These are phyloP conservation scores for Micrasema longulum DNA, from an alignment of 1,140 invertebrate genomes.

Conservation along the genomic window DNA sequence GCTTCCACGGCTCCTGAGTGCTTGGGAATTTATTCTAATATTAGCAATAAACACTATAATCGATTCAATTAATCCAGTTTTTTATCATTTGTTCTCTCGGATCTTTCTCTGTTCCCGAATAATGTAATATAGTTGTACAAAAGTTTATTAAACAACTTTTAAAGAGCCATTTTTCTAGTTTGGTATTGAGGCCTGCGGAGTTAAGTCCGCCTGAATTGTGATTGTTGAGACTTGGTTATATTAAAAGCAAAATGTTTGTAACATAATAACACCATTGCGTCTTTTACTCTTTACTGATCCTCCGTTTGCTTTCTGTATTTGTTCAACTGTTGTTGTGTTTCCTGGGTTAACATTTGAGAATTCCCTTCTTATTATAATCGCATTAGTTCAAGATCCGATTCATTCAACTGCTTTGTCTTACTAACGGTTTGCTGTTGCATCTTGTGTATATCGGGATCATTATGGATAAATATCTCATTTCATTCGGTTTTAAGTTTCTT, in stretches of 20 bases:
- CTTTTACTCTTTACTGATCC: conserved; percentile 27
- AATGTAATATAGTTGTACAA: conserved; percentile 48
- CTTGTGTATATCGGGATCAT: too few relatives aligned
- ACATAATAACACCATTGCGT: conserved; percentile 30
- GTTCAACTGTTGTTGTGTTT: conserved; percentile 3
- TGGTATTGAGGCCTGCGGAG: conserved; percentile 29
- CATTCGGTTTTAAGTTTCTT: too few relatives aligned
- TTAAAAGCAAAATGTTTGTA: conserved; percentile 44
- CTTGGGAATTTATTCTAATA: conserved; percentile 28
- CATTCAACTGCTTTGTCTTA: too few relatives aligned
- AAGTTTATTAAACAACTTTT: conserved; percentile 45
- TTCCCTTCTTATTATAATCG: background rate
- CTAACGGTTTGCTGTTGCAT: too few relatives aligned
- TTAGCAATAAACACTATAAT: conserved; percentile 36
- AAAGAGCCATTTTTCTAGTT: conserved; percentile 40
- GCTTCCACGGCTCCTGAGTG: conserved; percentile 34
- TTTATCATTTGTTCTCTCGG: conserved; percentile 37
- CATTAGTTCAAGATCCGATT: too few relatives aligned
- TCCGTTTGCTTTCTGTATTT: background rate
- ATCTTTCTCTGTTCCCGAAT: conserved; percentile 32
- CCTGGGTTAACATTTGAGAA: background rate
- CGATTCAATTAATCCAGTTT: conserved; percentile 23
- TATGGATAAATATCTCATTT: too few relatives aligned
- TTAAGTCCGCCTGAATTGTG: conserved; percentile 31
- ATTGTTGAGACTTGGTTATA: conserved; percentile 45